Percentiles rank a stretch among this genome's conserved stretches.
Evolutionary conservation across 2,888 invertebrate species (phyloP).

Genomic region (Drosophila demipolita): DNA sequence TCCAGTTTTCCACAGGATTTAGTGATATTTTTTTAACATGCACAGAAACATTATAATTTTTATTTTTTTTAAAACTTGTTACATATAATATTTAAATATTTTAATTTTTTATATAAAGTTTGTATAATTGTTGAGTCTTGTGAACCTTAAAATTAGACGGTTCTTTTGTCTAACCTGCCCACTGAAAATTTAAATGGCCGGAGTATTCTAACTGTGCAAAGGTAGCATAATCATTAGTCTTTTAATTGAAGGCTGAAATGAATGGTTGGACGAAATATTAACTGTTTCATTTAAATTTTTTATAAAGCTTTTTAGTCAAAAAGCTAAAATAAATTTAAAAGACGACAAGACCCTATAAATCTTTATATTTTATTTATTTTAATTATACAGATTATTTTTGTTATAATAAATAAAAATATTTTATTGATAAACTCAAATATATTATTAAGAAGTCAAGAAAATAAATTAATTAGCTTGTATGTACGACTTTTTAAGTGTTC

Average conservation of each 20-base stretch:
- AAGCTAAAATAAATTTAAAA: conserved; percentile 88
- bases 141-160: too few species aligned
- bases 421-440: too few species aligned
- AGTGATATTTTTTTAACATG: too few species aligned
- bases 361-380: conserved; percentile 86
- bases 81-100: not conserved
- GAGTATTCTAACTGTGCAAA: conserved; percentile 92
- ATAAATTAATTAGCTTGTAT: not conserved
- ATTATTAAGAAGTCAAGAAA: not conserved
- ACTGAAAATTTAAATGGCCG: conserved; percentile 91
- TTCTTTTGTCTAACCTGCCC: conserved; percentile 89
- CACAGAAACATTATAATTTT: too few species aligned
- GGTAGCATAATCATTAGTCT: conserved; percentile 93
- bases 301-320: conserved; percentile 88
- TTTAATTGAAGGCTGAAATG: conserved; percentile 92
- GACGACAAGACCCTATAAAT: conserved; percentile 93
- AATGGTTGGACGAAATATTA: conserved; percentile 89
- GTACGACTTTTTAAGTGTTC: not conserved
- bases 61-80: too few species aligned
- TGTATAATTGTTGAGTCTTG: not conserved
- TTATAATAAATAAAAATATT: conserved; percentile 85
- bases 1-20: not conserved
- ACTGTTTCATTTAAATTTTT: conserved; percentile 87
- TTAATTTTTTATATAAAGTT: not conserved
- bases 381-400: conserved; percentile 83